Base-by-base conservation (phyloP, 64 coral and sea anemone genomes). In the Cladopsammia gracilis region DNA sequence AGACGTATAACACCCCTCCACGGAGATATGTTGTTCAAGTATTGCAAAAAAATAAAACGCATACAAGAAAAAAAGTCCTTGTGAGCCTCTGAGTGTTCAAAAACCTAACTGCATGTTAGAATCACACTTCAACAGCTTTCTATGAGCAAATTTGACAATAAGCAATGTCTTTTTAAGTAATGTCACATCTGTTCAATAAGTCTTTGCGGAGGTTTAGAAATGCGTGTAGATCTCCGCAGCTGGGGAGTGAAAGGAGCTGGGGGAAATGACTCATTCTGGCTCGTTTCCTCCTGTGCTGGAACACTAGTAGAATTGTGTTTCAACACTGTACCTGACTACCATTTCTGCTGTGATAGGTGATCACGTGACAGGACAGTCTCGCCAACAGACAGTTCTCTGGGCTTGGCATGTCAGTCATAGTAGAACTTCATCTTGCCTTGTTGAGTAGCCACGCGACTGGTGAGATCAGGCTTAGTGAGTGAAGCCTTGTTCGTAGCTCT, bases 391-490 rank as follows among this genome's bases (percentile, higher is more conserved):
- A 91, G 73, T 25, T 91, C 89, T 64, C 71, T 18, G 15, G 19
- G 49, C 64, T 75, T 92, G 7, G 90, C 71, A 58, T 86, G 81
- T 19, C 44, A 68, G 73, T 92, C 90, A 76, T 92, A 80, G 58
- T 92, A 25, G 10, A 50, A 22, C 90, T 86, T 92, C 90, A 92
- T 86, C 26, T 92, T 71, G 22, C 56, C 79, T 73, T 92, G 80
- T 62, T 92, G 83, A 58, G 49, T 23, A 14, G 79, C n/a, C 19
- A 92, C 90, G 58, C 54, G 10, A 48, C 44, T 54, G 16, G 67
- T 47, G 25, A 73, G 3, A 45, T 73, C 68, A 75, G 79, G 81
- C 42, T 76, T 75, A 50, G 74, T n/a, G n/a, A n/a, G n/a, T n/a
- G n/a, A n/a, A n/a, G n/a, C 25, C 79, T 76, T 23, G 90, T 92